Conservation (phyloP, 2,797 vertebrate species). For the Melopsittacus undulatus region DNA sequence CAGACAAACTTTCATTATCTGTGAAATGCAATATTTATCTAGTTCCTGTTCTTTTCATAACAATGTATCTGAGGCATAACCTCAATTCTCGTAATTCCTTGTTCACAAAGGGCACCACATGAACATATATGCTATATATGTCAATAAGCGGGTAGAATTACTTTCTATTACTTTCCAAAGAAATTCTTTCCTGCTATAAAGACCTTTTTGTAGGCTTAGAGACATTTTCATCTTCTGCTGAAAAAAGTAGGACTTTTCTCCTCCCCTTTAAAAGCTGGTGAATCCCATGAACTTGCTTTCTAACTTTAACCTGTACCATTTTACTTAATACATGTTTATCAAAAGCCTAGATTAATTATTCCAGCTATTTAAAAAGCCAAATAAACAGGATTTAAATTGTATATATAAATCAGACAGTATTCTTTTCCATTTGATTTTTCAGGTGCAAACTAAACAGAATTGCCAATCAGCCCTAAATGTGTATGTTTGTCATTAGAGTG, state of each 20-base stretch:
- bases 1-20: not conserved
- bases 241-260: not conserved
- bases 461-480: not conserved
- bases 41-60: not conserved
- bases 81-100: not conserved
- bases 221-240: not conserved
- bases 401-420: not conserved
- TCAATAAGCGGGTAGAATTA: not conserved
- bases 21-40: not conserved
- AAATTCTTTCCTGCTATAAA: not conserved
- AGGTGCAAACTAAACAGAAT: not conserved
- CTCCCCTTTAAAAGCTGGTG: not conserved
- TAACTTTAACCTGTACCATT: not conserved
- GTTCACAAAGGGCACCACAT: not conserved
- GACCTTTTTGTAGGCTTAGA: not conserved
- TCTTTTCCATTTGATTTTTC: not conserved
- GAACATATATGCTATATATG: not conserved
- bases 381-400: not conserved
- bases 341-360: not conserved
- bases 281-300: not conserved
- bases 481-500: not conserved
- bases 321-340: not conserved
- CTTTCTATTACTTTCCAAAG: not conserved
- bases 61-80: not conserved
- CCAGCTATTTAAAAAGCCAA: not conserved